phyloP scores from a whole-genome alignment of 2,797 vertebrate species.

The Rhinatrema bivittatum region DNA sequence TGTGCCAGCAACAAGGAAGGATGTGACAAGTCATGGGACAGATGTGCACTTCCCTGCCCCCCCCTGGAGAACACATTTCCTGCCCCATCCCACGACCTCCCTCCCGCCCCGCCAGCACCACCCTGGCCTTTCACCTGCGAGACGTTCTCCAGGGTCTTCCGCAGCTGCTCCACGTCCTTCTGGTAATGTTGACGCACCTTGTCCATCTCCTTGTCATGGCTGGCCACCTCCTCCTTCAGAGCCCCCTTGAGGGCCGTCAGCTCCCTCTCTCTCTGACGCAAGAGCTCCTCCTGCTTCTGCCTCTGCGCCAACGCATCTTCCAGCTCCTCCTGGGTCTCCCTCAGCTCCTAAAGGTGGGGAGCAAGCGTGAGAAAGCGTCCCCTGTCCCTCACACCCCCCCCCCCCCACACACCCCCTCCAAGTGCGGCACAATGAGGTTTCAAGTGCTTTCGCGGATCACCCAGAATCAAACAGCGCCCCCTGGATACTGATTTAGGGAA shows the following conservation, averaged over 20 bases:
- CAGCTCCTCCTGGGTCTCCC: slow-evolving; percentile 65
- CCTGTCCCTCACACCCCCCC: no score
- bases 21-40: no score
- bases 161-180: slow-evolving; percentile 75
- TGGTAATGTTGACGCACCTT: slow-evolving; percentile 75
- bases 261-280: slow-evolving; percentile 78
- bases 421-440: no score
- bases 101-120: no score
- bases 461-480: no score
- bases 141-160: slow-evolving; percentile 77
- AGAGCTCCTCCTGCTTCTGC: slow-evolving; percentile 73
- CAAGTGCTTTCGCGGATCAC: no score
- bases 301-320: slow-evolving; percentile 56
- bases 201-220: slow-evolving; percentile 80
- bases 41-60: no score
- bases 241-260: slow-evolving; percentile 85
- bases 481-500: neutral
- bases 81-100: no score
- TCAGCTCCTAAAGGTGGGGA: slow-evolving; percentile 62
- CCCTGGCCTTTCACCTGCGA: slow-evolving; percentile 60
- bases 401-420: neutral
- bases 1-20: no score
- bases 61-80: fast-evolving
- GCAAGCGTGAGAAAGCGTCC: neutral
- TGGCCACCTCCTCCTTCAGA: slow-evolving; percentile 87